Evolutionary conservation across 2,113 vertebrate species (phyloP), one percentile per base, ranked within the genome.

Genomic region (Dinomys branickii): DNA sequence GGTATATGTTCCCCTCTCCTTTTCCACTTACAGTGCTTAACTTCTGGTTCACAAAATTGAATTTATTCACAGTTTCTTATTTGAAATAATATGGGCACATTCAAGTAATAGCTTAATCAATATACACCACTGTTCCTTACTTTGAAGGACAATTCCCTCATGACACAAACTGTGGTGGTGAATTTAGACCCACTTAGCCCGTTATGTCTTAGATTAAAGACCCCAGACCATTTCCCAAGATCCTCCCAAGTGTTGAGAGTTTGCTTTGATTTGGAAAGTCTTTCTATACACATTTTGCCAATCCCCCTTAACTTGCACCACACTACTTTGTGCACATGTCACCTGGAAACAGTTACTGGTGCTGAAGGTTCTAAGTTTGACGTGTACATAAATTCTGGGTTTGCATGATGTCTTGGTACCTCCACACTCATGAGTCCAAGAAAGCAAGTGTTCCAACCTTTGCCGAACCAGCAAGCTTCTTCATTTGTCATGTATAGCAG

Each of bases 21-120:
- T 81, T 89, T 83, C n/a, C 41, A 22, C 81, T 88, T 65, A 24
- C 26, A 73, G 7, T 44, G n/a, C 30, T 67, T 80, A 59, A 81
- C 35, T 82, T 96, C 84, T 7, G 80, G 52, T 80, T 85, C 75
- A 71, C 78, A 90, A 92, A 82, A 91, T 30, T 52, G 22, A 35
- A 3, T 93, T 91, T 84, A 80, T 78, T 83, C 86, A 22, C 35
- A 77, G 16, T 83, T 67, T 77, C 44, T 86, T 50, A 61, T 47
- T 80, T 54, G 44, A 80, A 97, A 88, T 65, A 87, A 44, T 85
- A 71, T 93, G 47, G 63, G 3, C 30, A 26, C 47, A 71, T 87
- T 65, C 19, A 94, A 54, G 50, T 83, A 59, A 84, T 26, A 88
- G 59, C 11, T 61, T 52, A 35, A 44, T 67, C 26, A 81, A 1